These are phyloP conservation scores for Campaea margaritaria DNA, from an alignment of 2,888 invertebrate genomes.

Conservation along the genomic window DNA sequence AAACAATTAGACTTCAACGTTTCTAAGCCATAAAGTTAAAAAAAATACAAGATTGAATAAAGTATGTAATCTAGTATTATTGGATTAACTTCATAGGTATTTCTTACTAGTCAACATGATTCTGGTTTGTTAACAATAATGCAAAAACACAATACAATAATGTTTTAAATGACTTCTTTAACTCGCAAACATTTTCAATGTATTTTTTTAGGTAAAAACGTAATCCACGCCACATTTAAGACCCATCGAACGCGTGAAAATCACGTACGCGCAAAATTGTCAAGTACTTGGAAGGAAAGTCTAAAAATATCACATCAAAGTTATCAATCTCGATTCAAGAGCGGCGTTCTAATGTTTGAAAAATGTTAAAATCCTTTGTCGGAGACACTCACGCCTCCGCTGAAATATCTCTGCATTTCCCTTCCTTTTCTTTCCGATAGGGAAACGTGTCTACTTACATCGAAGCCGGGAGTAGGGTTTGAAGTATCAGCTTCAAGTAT, in stretches of 20 bases:
- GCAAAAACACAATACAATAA: not conserved
- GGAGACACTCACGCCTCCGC: conserved; percentile 55
- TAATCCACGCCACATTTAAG: conserved; percentile 9
- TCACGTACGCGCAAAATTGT: conserved; percentile 14
- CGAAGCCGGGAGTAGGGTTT: conserved; percentile 8
- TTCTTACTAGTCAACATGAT: too few relatives aligned
- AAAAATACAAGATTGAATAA: too few relatives aligned
- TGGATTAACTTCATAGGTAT: too few relatives aligned
- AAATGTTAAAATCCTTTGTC: conserved; percentile 56
- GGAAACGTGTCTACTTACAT: conserved; percentile 38
- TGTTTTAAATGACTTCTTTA: not conserved
- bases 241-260: conserved; percentile 12
- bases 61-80: too few relatives aligned
- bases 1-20: conserved; percentile 3
- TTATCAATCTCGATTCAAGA: conserved; percentile 59
- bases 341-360: conserved; percentile 58
- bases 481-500: not conserved
- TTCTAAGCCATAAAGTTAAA: not conserved
- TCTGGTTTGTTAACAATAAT: too few relatives aligned
- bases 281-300: conserved; percentile 30
- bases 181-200: too few relatives aligned
- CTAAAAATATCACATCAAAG: conserved; percentile 60
- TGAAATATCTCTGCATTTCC: conserved; percentile 63
- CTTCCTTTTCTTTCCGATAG: conserved; percentile 61
- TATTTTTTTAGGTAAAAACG: not conserved